Evolutionary conservation across 1,140 invertebrate species (phyloP), one percentile per base, ranked within the genome.

Genomic region (Nephila pilipes): DNA sequence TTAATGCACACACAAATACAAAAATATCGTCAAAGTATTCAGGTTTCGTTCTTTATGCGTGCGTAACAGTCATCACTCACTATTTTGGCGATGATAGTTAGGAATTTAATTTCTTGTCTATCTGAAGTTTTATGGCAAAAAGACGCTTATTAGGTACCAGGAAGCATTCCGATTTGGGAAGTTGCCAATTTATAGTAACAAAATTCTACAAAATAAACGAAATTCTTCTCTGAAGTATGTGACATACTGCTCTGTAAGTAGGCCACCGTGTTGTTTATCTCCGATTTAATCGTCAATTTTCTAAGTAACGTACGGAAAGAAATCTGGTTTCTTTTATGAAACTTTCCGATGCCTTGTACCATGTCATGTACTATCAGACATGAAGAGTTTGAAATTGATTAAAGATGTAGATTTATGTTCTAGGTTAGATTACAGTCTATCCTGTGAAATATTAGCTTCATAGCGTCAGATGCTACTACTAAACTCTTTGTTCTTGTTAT

Each of bases 171-270:
- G 18, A 25, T 14, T 25, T 65, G 63, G 63, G 25, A 65, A 14
- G n/a, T 65, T 65, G 63, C 63, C 63, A 65, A 25, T 25, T 29
- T n/a, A 65, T 14, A 65, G n/a, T 65, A 65, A 65, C 63, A 65
- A 65, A 65, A 65, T 65, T 65, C 25, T 65, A 65, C 22, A 65
- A 65, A 65, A 65, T 65, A 65, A n/a, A 29, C 63, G 63, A 65
- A 65, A 65, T 65, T 65, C 63, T 65, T 65, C 25, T 10, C 25
- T 12, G 25, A 65, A 65, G 63, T 65, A 65, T 65, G 63, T 25
- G 63, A 65, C n/a, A 25, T 29, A 25, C n/a, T 10, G 22, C 1
- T 8, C 63, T n/a, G 10, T 65, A 65, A 65, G n/a, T 65, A 25
- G 63, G 63, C 14, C 63, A 25, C 14, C 25, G 63, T 65, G n/a